Evolutionary conservation across 2,113 vertebrate species (phyloP).

Genomic region (Triplophysa siluroides): DNA sequence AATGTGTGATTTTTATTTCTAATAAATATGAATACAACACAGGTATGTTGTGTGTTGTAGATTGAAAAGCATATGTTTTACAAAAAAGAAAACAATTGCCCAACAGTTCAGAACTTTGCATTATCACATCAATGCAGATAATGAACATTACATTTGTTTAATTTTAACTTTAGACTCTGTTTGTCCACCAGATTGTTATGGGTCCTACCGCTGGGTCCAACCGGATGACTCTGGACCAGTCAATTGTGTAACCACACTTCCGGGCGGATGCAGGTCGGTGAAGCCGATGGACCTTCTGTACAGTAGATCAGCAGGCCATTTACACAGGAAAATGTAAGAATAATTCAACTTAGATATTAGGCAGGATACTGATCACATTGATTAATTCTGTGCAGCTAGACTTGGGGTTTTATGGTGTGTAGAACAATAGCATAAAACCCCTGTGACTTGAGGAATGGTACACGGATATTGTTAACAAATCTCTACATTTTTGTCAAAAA

Average conservation of each 20-base stretch:
- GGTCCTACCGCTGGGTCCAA: not conserved
- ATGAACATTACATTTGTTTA: not conserved
- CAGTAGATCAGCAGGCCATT: not conserved
- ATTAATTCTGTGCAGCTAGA: not conserved
- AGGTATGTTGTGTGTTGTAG: no score
- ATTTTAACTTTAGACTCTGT: not conserved
- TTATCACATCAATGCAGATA: not conserved
- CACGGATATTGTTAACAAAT: not conserved
- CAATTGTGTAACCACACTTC: not conserved
- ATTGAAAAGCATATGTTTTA: no score
- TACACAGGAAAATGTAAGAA: not conserved
- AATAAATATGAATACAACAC: no score
- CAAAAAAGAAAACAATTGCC: no score
- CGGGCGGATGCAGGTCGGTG: not conserved
- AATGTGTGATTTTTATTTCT: no score
- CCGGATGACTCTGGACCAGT: not conserved
- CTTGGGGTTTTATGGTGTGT: not conserved
- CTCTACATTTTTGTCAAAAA: no score
- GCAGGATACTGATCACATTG: not conserved
- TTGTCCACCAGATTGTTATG: not conserved
- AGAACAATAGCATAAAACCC: no score
- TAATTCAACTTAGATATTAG: not conserved
- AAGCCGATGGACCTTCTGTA: not conserved
- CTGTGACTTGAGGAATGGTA: not conserved
- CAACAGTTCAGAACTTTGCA: not conserved